These are phyloP conservation scores for Pseudococcus longispinus DNA, from an alignment of 2,888 invertebrate species.

Conservation along the genomic window DNA sequence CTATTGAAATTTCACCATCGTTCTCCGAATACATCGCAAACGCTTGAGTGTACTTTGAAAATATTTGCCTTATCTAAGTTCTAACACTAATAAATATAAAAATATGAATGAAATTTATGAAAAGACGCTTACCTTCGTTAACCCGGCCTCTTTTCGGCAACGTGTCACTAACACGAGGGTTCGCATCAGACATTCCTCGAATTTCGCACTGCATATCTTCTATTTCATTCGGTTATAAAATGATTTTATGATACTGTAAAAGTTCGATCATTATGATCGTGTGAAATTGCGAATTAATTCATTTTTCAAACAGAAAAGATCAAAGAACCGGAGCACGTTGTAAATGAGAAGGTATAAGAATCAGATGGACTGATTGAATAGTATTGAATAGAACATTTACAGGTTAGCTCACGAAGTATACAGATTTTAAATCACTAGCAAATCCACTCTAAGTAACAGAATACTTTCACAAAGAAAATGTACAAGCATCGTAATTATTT, in stretches of 20 bases:
- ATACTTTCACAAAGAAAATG: conserved; percentile 42
- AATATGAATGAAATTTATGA: background rate
- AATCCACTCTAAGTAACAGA: background rate
- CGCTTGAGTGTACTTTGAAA: background rate
- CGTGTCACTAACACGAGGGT: conserved; percentile 64
- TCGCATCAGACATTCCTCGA: conserved; percentile 58
- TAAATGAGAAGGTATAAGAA: background rate
- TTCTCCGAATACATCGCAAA: background rate
- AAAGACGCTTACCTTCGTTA: conserved; percentile 67
- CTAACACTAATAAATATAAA: background rate
- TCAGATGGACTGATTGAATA: background rate
- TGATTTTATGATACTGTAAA: background rate
- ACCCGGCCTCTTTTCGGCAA: conserved; percentile 73
- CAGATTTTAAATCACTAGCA: conserved; percentile 4
- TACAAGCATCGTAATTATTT: conserved; percentile 22
- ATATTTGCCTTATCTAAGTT: background rate
- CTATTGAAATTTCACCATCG: background rate
- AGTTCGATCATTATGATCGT: background rate
- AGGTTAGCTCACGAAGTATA: background rate
- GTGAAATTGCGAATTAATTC: background rate
- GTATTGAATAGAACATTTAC: background rate
- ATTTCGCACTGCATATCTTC: conserved; percentile 59
- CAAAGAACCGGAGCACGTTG: background rate
- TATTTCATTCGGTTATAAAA: background rate
- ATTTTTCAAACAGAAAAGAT: background rate